Conservation (phyloP, 2,113 vertebrate genomes). For the Brienomyrus longianalis region DNA sequence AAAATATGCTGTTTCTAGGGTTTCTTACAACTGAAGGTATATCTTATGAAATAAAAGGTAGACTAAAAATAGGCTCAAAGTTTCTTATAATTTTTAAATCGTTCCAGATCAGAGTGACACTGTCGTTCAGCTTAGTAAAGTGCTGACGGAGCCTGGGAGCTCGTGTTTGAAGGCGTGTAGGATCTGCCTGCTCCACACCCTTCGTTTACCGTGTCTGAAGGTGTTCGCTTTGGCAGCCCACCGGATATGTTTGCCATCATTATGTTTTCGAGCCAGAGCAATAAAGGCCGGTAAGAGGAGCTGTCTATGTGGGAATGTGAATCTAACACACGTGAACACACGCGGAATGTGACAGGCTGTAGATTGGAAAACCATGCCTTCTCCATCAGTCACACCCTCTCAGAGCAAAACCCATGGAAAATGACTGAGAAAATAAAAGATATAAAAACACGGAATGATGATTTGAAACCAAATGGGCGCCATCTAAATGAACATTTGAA, state of each 20-base stretch:
- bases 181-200: no score
- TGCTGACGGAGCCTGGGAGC: background rate
- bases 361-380: background rate
- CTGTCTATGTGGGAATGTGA: background rate
- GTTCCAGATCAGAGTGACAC: background rate
- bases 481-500: background rate
- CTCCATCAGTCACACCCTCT: background rate
- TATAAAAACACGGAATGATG: background rate
- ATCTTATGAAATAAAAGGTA: background rate
- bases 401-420: background rate
- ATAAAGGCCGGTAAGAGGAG: background rate
- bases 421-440: background rate
- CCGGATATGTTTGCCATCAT: background rate
- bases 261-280: background rate
- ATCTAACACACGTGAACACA: background rate
- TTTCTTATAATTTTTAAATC: background rate
- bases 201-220: background rate
- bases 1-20: background rate
- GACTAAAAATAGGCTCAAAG: background rate
- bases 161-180: background rate
- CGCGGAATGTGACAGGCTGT: background rate
- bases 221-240: background rate
- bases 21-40: background rate
- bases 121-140: background rate
- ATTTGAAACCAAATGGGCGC: constrained; percentile 1